These are phyloP conservation scores for Gobio gobio DNA, from an alignment of 2,113 vertebrate species.

Conservation along the genomic window DNA sequence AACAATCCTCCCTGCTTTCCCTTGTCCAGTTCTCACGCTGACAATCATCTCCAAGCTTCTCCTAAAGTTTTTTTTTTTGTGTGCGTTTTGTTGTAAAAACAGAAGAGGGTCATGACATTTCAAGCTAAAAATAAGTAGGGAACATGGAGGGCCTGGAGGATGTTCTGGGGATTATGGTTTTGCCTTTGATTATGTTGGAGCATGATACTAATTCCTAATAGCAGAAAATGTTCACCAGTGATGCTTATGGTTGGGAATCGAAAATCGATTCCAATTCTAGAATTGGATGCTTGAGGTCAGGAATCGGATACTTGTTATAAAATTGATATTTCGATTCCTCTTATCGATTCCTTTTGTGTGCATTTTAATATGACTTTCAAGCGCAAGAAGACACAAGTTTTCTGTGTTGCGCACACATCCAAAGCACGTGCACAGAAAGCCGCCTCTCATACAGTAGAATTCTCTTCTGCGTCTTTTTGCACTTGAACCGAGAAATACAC, in stretches of 20 bases:
- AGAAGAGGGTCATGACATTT: conserved; percentile 38
- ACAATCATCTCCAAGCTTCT: conserved; percentile 3
- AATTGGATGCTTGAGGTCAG: too few species aligned
- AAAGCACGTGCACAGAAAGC: too few species aligned
- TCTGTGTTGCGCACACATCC: too few species aligned
- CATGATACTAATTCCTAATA: not conserved
- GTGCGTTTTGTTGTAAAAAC: conserved; percentile 32
- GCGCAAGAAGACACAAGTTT: too few species aligned
- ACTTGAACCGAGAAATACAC: too few species aligned
- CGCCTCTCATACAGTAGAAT: too few species aligned
- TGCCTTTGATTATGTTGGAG: conserved; percentile 7
- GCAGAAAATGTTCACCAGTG: not conserved
- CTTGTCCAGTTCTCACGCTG: conserved; percentile 37
- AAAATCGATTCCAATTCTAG: too few species aligned
- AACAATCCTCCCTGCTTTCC: not conserved
- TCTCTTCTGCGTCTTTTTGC: too few species aligned
- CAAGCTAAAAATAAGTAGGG: conserved; percentile 43
- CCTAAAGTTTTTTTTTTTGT: not conserved
- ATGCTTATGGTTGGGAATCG: not conserved
- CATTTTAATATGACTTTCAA: too few species aligned
- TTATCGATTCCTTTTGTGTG: too few species aligned
- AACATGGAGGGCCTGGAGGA: conserved; percentile 34
- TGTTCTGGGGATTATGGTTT: conserved; percentile 30
- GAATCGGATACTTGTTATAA: too few species aligned
- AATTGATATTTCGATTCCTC: too few species aligned